Percentiles rank a stretch among this genome's conserved stretches.
phyloP scores from a whole-genome alignment of 2,888 invertebrate genomes.

The Eupithecia inturbata region DNA sequence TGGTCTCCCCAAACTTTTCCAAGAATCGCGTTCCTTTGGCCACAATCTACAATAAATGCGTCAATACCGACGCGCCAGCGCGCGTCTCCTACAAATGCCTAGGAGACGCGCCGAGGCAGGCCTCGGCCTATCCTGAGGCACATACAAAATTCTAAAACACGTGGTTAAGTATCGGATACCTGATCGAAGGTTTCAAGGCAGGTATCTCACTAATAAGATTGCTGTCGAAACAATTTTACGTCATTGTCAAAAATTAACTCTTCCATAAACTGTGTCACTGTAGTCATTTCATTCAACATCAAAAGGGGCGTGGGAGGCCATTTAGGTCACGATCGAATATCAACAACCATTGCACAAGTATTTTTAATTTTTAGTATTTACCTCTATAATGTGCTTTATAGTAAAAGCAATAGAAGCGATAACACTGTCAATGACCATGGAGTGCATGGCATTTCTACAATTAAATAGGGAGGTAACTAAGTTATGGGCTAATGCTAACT shows the following conservation, averaged over 20 bases:
- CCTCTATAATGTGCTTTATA: conserved; percentile 24
- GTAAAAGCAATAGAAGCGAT: conserved; percentile 28
- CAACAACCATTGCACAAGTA: conserved; percentile 27
- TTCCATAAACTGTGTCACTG: conserved; percentile 6
- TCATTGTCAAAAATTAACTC: background rate
- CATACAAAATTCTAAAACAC: background rate
- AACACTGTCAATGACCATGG: conserved; percentile 26
- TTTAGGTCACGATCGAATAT: conserved; percentile 36
- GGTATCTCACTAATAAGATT: background rate
- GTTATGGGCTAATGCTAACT: conserved; percentile 11
- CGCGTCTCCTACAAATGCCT: too few relatives aligned
- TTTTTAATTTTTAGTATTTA: conserved; percentile 17
- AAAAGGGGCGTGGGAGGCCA: conserved; percentile 32
- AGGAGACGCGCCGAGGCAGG: too few relatives aligned
- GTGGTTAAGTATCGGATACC: too few relatives aligned
- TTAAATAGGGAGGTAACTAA: conserved; percentile 15
- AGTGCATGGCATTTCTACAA: conserved; percentile 22
- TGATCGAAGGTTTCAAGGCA: too few relatives aligned
- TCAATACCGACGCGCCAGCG: too few relatives aligned
- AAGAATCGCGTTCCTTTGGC: too few relatives aligned
- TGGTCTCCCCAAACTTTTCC: too few relatives aligned
- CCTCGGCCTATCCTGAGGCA: too few relatives aligned
- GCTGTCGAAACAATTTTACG: conserved; percentile 4
- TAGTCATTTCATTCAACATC: conserved; percentile 31
- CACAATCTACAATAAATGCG: too few relatives aligned